Percentiles rank a stretch among this genome's conserved stretches.
phyloP scores from a whole-genome alignment of 53 echinoderm and acorn worm genomes.

The Holothuria leucospilota region DNA sequence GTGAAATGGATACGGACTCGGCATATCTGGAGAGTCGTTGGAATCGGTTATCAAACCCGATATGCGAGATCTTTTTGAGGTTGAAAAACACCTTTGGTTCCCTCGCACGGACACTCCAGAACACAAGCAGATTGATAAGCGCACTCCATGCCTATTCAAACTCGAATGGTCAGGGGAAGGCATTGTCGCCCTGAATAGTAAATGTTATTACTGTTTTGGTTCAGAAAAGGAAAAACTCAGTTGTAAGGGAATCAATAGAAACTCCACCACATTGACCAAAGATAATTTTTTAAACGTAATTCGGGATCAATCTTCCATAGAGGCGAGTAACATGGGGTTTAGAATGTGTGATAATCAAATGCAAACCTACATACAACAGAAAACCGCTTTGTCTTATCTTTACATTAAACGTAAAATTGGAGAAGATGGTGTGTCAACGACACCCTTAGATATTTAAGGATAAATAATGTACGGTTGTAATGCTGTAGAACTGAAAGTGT shows the following conservation, averaged over 20 bases:
- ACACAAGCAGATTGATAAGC: slow-evolving; percentile 36
- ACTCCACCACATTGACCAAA: slow-evolving; percentile 1
- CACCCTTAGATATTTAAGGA: slow-evolving; percentile 13
- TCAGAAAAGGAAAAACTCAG: neutral
- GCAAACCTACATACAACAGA: neutral
- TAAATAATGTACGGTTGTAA: too few relatives aligned
- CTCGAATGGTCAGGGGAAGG: slow-evolving; percentile 32
- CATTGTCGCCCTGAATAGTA: neutral
- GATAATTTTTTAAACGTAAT: neutral
- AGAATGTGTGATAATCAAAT: neutral
- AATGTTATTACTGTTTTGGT: slow-evolving; percentile 41
- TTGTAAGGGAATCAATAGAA: slow-evolving; percentile 21
- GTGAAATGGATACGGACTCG: slow-evolving; percentile 76
- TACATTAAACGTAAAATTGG: slow-evolving; percentile 36
- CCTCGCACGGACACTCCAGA: slow-evolving; percentile 64
- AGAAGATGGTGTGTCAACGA: slow-evolving; percentile 25
- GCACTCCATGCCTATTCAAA: slow-evolving; percentile 9
- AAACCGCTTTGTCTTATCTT: neutral
- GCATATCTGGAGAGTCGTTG: slow-evolving; percentile 55
- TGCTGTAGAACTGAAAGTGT: too few relatives aligned
- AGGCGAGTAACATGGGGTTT: slow-evolving; percentile 10
- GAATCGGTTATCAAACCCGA: slow-evolving; percentile 61
- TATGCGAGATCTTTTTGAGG: slow-evolving; percentile 19
- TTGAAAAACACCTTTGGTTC: slow-evolving; percentile 56
- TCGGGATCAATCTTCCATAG: neutral